Evolutionary conservation across 2,797 vertebrate genomes (phyloP), one percentile per base, ranked within the genome.

Genomic region (Hypotaenidia okinawae): DNA sequence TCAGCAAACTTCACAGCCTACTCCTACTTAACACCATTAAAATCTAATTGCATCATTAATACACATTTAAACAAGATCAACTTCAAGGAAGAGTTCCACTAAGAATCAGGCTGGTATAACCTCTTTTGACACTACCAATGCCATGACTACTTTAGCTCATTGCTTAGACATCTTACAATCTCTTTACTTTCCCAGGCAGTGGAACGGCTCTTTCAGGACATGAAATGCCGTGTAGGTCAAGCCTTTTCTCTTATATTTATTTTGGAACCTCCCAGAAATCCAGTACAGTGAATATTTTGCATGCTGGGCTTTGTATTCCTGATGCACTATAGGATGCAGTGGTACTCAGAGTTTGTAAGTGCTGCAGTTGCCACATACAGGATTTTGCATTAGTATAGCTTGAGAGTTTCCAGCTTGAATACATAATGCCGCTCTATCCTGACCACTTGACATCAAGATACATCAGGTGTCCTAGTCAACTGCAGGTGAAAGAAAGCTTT

Each of bases 31-130:
- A 25, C 11, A 61, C 41, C 45, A 47, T 81, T 91, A 88, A 86
- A 92, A 75, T 16, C 24, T 91, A 86, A 91, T 77, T 75, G 33
- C 62, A 75, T 86, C 58, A 68, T 81, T 96, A 91, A 94, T 84
- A 88, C 32, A 45, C 24, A 77, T 80, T 95, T 87, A 89, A 85
- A 83, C 16, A 64, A 77, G 76, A 91, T 74, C 39, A 74, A 0
- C 49, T 91, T 79, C 39, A 87, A 88, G 64, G 32, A 80, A 52
- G 58, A 58, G 58, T 88, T 93, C 54, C 32, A 14, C 16, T 63
- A 62, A 80, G 43, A 58, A 32, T 54, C 49, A 41, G 14, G 7
- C 30, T 75, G 33, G 21, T 54, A 33, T 57, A 89, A 58, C 9
- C 21, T 84, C 13, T 76, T 89, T 68, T 70, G 27, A 52, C 28